Evolutionary conservation across 2,113 vertebrate genomes (phyloP).

Genomic region (Athene cunicularia): DNA sequence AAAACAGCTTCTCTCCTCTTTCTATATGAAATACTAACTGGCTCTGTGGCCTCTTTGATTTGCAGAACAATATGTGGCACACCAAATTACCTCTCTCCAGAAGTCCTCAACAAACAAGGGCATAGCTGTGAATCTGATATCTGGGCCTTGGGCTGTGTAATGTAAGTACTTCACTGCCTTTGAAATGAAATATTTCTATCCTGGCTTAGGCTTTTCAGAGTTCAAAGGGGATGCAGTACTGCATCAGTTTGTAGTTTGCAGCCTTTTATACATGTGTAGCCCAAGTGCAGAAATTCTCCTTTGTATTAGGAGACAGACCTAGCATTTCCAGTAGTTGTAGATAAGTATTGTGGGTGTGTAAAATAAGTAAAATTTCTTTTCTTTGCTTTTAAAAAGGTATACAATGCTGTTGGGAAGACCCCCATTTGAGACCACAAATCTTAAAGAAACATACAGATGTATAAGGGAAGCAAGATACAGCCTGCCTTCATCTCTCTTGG

Average conservation of each 20-base stretch:
- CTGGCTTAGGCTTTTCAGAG: neutral
- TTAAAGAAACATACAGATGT: constrained; percentile 96
- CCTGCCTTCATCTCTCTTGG: constrained; percentile 88
- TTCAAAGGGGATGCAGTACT: neutral
- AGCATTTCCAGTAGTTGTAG: neutral
- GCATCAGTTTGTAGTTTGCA: neutral
- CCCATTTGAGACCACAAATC: constrained; percentile 96
- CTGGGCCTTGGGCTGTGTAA: constrained; percentile 98
- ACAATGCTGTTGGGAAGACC: constrained; percentile 96
- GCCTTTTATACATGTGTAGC: neutral
- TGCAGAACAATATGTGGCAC: constrained; percentile 97
- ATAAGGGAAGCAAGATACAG: constrained; percentile 94
- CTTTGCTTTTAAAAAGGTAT: constrained; percentile 80
- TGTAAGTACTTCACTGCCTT: constrained; percentile 83
- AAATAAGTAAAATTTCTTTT: neutral
- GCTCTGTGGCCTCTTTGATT: constrained; percentile 30
- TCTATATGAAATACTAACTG: neutral
- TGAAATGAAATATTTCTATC: neutral
- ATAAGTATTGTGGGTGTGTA: neutral
- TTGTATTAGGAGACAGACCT: neutral
- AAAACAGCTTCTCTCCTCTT: neutral
- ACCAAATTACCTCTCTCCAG: constrained; percentile 97
- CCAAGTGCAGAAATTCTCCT: neutral
- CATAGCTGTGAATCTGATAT: constrained; percentile 98
- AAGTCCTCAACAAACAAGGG: constrained; percentile 98